Percentiles rank a stretch among this genome's conserved stretches.
Conservation (phyloP, 2,113 vertebrate species). For the Myrmophylax atrothorax region DNA sequence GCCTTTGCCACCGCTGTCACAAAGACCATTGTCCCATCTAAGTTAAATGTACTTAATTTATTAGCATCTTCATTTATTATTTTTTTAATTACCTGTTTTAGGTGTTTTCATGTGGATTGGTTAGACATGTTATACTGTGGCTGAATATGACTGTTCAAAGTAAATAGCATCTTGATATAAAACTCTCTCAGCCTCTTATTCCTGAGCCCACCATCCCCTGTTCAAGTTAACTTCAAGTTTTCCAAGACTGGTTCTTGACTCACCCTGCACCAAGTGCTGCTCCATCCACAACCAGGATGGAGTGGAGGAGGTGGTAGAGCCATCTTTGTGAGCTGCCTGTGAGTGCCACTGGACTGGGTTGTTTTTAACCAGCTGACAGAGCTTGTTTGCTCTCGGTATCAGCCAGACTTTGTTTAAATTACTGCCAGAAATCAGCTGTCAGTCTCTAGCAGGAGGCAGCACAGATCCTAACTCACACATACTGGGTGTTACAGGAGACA, state of each 20-base stretch:
- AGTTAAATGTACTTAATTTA: slow-evolving; percentile 68
- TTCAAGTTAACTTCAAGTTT: not conserved
- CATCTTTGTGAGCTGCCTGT: no score
- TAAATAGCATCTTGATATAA: slow-evolving; percentile 54
- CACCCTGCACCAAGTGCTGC: not conserved
- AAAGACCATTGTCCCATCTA: not conserved
- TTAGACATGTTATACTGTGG: not conserved
- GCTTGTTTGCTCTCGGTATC: not conserved
- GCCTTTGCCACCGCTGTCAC: not conserved
- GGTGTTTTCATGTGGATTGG: not conserved
- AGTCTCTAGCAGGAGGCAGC: fast-evolving
- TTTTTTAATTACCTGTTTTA: slow-evolving; percentile 29
- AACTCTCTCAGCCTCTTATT: slow-evolving; percentile 42
- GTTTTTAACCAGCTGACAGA: not conserved
- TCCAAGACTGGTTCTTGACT: not conserved
- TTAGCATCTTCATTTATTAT: slow-evolving; percentile 13
- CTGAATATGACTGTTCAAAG: slow-evolving; percentile 8
- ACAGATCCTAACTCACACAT: fast-evolving
- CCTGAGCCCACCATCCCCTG: not conserved
- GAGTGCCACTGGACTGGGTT: not conserved
- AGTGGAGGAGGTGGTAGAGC: not conserved
- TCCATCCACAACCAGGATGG: not conserved
- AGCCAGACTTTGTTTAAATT: no score
- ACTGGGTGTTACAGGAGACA: fast-evolving
- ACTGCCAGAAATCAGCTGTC: not conserved